Conservation (phyloP, 2,797 vertebrate species). For the Sebastes matsubarae region DNA sequence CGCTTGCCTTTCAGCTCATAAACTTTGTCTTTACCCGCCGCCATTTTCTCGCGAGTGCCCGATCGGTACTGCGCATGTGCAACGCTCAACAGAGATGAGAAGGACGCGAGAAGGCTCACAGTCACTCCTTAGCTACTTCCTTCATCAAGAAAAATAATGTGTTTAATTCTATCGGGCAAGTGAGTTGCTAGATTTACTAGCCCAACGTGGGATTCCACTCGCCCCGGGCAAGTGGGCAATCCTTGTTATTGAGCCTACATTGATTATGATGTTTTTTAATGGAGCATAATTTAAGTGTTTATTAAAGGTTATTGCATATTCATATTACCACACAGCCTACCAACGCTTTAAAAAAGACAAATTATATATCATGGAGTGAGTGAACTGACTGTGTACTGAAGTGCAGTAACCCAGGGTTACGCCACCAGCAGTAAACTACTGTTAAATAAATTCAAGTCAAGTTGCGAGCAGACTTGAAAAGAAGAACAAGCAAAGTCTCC, state of each 20-base stretch:
- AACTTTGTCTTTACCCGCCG: rapidly evolving
- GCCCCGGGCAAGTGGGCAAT: too few species aligned
- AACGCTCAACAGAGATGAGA: too few species aligned
- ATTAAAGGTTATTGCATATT: not conserved
- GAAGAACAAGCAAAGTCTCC: slow-evolving; percentile 49
- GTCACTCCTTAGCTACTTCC: too few species aligned
- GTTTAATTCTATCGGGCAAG: too few species aligned
- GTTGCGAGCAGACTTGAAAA: slow-evolving; percentile 45
- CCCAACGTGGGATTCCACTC: rapidly evolving
- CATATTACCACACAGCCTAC: not conserved
- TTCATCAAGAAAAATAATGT: too few species aligned
- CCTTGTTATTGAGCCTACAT: not conserved
- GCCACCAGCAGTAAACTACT: slow-evolving; percentile 42
- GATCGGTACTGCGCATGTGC: too few species aligned
- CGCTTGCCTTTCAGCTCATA: too few species aligned
- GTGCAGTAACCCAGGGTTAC: slow-evolving; percentile 53
- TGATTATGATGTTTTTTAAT: not conserved
- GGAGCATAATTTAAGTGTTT: not conserved
- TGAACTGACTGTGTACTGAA: slow-evolving; percentile 38
- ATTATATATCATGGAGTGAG: slow-evolving; percentile 32
- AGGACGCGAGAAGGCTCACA: too few species aligned
- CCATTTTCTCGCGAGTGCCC: too few species aligned
- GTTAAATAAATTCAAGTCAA: slow-evolving; percentile 56
- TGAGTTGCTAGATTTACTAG: too few species aligned
- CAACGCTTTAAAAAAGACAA: not conserved